Base-by-base conservation (phyloP, 2,113 vertebrate genomes). In the Austrofundulus limnaeus region DNA sequence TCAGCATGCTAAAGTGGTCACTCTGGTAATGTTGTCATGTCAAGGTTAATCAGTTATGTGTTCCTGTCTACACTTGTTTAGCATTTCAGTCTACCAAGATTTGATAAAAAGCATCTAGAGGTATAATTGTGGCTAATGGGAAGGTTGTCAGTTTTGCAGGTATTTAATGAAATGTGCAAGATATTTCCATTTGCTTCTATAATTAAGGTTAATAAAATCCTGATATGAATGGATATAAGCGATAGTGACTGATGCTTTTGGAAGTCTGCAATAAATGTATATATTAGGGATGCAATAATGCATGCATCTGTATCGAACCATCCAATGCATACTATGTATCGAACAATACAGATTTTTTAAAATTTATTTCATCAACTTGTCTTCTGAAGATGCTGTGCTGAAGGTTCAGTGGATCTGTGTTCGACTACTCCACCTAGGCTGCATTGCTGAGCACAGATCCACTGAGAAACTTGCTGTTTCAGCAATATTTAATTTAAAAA, bases 1-100 rank as follows among this genome's bases (percentile, higher is more conserved):
- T 23, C 46, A 13, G 39, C 25, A 57, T 49, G 34, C n/a, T 57
- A 50, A 43, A 43, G 20, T 45, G 52, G 46, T 56, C 38, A 70
- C 10, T 24, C 17, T 38, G 34, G 34, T 15, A 55, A 31, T 42
- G 43, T 42, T 39, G 49, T 48, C 43, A 62, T 42, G 20, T 38
- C 51, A 41, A 34, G 25, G 61, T 50, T 50, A 63, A 5, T 19
- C 47, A 50, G 45, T 45, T 37, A 19, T 15, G 17, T 48, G 42
- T 54, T 21, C 38, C 16, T 13, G 17, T 43, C 16, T 16, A 45
- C 4, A 42, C n/a, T 34, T 70, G 24, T 63, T 53, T 64, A 43
- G 10, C 24, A 45, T 65, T 54, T 54, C 6, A 23, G 19, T 13
- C 20, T 10, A 38, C 37, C 20, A 43, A 24, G 25, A 56, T 50